Evolutionary conservation across 1,140 invertebrate genomes (phyloP).

Genomic region (Atopsyche davidsoni): DNA sequence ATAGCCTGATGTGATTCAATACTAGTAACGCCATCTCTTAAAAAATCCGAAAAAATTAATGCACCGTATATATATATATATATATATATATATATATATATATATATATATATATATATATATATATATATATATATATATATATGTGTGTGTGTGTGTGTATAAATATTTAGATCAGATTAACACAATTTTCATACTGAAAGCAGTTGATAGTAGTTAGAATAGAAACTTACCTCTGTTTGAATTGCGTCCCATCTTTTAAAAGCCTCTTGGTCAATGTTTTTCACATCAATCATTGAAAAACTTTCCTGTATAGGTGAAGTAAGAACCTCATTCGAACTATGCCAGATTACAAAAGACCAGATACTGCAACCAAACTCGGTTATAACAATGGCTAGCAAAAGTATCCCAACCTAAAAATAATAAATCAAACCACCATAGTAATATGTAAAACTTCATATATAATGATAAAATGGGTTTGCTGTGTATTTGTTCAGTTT

Average conservation of each 20-base stretch:
- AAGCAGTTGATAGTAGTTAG: no score
- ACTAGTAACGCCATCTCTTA: no score
- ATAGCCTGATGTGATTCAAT: no score
- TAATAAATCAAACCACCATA: conserved; percentile 11
- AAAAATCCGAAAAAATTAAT: no score
- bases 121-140: no score
- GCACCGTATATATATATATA: no score
- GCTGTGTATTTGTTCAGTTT: no score
- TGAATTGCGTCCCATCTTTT: conserved; percentile 36
- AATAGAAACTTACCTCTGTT: conserved; percentile 13
- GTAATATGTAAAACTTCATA: conserved; percentile 3
- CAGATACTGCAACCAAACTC: conserved; percentile 48
- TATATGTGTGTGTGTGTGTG: no score
- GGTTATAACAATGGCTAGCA: conserved; percentile 41
- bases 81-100: no score
- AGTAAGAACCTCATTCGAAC: conserved; percentile 42
- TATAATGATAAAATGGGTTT: neutral
- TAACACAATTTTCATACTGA: no score
- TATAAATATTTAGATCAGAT: no score
- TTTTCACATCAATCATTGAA: conserved; percentile 31
- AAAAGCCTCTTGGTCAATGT: conserved; percentile 33
- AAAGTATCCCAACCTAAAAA: conserved; percentile 43
- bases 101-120: no score
- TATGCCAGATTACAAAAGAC: conserved; percentile 50
- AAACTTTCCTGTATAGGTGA: conserved; percentile 41